Percentiles rank a stretch among this genome's conserved stretches.
Conservation (phyloP, 1,140 invertebrate genomes). For the Drosophila dunni region DNA sequence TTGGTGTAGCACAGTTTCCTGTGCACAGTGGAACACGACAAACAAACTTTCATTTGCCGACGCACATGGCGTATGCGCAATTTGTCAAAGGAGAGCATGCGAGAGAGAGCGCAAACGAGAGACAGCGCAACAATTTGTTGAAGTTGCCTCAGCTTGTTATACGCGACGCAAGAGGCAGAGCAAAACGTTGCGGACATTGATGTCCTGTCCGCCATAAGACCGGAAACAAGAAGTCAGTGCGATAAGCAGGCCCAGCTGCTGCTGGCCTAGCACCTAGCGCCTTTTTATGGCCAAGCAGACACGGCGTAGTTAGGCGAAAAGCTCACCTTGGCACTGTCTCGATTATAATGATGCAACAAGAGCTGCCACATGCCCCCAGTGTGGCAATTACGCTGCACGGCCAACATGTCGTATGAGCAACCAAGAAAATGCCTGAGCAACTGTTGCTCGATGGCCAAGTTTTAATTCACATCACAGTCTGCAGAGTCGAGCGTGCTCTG, state of each 20-base stretch:
- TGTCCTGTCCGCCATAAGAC: slow-evolving; percentile 57
- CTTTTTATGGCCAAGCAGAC: slow-evolving; percentile 58
- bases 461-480: slow-evolving; percentile 13
- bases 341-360: slow-evolving; percentile 56
- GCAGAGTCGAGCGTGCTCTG: not conserved
- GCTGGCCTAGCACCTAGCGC: slow-evolving; percentile 48
- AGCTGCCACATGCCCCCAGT: slow-evolving; percentile 24
- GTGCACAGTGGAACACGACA: slow-evolving; percentile 59
- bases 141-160: slow-evolving; percentile 47
- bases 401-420: slow-evolving; percentile 66
- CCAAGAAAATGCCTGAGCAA: slow-evolving; percentile 36
- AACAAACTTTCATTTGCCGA: slow-evolving; percentile 29
- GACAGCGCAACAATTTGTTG: slow-evolving; percentile 77
- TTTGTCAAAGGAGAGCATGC: slow-evolving; percentile 26
- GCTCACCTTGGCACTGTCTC: slow-evolving; percentile 47
- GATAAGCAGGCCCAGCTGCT: slow-evolving; percentile 62
- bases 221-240: slow-evolving; percentile 78
- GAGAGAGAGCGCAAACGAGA: slow-evolving; percentile 27
- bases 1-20: slow-evolving; percentile 52
- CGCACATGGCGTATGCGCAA: slow-evolving; percentile 78
- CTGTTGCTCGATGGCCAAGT: slow-evolving; percentile 55
- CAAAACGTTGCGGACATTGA: slow-evolving; percentile 2
- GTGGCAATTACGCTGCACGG: slow-evolving; percentile 16
- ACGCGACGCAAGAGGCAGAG: slow-evolving; percentile 33
- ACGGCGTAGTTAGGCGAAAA: not conserved